Evolutionary conservation across 1,140 invertebrate species (phyloP).

Genomic region (Drosophila carrolli): DNA sequence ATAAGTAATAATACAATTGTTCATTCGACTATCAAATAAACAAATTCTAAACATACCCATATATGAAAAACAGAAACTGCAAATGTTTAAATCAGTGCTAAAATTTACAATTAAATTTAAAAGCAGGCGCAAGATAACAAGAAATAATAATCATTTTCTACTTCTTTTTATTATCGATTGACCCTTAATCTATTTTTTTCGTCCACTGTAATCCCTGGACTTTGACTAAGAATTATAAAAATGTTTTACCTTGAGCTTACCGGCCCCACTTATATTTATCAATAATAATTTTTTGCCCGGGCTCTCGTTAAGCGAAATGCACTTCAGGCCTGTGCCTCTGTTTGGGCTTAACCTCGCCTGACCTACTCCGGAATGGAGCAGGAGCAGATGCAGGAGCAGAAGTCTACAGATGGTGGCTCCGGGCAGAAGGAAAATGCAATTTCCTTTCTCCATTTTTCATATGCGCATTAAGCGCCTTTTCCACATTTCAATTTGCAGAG

Average conservation of each 20-base stretch:
- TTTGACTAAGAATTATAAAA: constrained; percentile 10
- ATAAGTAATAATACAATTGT: background rate
- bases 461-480: constrained; percentile 78
- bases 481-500: constrained; percentile 76
- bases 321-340: constrained; percentile 37
- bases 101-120: too few species aligned
- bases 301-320: constrained; percentile 38
- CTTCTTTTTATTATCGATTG: too few species aligned
- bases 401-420: constrained; percentile 35
- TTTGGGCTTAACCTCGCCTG: constrained; percentile 64
- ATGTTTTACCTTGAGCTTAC: constrained; percentile 9
- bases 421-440: constrained; percentile 71
- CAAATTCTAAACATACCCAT: too few species aligned
- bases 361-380: constrained; percentile 34
- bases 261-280: constrained; percentile 25
- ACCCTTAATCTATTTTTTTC: background rate
- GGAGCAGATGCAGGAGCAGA: constrained; percentile 15
- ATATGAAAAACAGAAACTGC: too few species aligned
- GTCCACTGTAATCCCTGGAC: background rate
- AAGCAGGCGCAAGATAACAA: too few species aligned
- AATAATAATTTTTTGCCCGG: constrained; percentile 31
- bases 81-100: too few species aligned
- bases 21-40: background rate
- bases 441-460: constrained; percentile 78
- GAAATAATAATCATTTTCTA: too few species aligned